phyloP scores from a whole-genome alignment of 2,797 vertebrate genomes.

The Smutsia gigantea region DNA sequence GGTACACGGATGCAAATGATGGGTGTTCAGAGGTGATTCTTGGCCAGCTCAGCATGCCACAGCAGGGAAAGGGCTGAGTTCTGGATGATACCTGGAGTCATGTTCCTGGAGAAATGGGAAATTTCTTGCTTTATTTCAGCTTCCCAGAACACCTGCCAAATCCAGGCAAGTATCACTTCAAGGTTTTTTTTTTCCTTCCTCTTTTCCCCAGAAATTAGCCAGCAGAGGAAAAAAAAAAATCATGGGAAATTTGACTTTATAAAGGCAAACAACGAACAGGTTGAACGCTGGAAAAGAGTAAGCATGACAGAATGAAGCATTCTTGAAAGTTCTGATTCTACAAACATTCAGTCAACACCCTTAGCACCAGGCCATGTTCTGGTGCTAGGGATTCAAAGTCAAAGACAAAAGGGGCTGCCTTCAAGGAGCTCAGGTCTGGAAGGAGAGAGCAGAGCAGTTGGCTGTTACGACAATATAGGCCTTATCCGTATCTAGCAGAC shows the following conservation, averaged over 20 bases:
- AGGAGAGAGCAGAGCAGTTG: neutral
- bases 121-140: neutral
- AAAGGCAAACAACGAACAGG: neutral
- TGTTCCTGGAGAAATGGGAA: neutral
- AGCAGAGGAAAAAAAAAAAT: slow-evolving; percentile 35
- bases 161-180: neutral
- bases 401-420: neutral
- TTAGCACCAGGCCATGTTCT: neutral
- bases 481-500: neutral
- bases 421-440: neutral
- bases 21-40: neutral
- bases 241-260: neutral
- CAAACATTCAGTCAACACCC: neutral
- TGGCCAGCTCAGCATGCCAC: neutral
- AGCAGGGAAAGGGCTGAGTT: neutral
- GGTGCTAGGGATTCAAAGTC: neutral
- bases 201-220: neutral
- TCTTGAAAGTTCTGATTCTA: neutral
- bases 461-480: neutral
- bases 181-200: neutral
- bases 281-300: neutral
- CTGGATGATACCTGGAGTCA: neutral
- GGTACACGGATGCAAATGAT: neutral
- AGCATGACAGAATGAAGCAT: neutral
- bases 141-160: neutral